These are phyloP conservation scores for Galeopterus variegatus DNA, from an alignment of 2,113 vertebrate species.

Conservation along the genomic window DNA sequence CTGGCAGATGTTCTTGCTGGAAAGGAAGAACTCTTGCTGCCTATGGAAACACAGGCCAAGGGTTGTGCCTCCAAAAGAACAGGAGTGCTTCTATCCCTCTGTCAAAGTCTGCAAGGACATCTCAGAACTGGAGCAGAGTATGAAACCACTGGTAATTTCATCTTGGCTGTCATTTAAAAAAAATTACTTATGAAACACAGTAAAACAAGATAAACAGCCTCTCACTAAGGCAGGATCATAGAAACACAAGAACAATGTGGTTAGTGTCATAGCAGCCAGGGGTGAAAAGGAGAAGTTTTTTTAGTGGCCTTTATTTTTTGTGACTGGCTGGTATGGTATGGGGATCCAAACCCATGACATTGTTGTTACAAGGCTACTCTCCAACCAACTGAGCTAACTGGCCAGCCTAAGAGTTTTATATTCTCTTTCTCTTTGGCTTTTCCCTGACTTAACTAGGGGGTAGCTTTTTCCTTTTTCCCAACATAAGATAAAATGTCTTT, in stretches of 20 bases:
- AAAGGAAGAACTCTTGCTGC: neutral
- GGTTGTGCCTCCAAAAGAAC: accelerated
- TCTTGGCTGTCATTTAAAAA: neutral
- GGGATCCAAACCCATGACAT: no score
- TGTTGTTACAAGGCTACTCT: no score
- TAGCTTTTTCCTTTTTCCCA: neutral
- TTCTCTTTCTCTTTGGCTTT: neutral
- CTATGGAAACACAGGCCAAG: accelerated
- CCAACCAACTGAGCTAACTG: no score
- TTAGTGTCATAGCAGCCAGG: neutral
- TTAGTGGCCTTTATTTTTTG: no score
- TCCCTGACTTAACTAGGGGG: neutral
- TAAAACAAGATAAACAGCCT: constrained; percentile 15
- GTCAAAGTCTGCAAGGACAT: neutral
- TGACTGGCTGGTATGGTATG: no score
- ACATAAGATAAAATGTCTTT: neutral
- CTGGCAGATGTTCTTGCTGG: accelerated
- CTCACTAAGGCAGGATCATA: neutral
- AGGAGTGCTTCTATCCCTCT: neutral
- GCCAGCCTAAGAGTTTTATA: neutral
- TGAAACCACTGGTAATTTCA: neutral
- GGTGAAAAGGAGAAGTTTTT: neutral
- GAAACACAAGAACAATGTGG: neutral
- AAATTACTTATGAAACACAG: neutral
- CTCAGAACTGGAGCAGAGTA: constrained; percentile 54